These are phyloP conservation scores for Sarcophaga subvicina DNA, from an alignment of 2,888 invertebrate genomes.

Conservation along the genomic window DNA sequence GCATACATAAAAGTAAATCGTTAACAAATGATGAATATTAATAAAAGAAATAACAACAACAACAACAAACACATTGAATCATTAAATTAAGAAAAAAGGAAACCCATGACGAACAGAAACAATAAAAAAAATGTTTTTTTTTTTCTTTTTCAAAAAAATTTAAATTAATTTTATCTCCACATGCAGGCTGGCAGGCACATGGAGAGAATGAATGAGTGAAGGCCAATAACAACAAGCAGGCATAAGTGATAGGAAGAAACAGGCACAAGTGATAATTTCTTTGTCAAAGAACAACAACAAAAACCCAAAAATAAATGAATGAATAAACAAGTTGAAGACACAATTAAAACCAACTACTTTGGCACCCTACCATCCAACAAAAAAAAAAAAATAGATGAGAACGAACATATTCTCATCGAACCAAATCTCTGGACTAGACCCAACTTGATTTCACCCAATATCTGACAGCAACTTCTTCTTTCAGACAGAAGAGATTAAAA, in stretches of 20 bases:
- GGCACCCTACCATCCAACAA: too few species aligned
- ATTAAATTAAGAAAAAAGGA: conserved; percentile 25
- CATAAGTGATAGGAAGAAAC: conserved; percentile 14
- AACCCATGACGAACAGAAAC: conserved; percentile 22
- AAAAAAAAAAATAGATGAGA: too few species aligned
- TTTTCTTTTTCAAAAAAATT: neutral
- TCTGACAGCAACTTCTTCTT: too few species aligned
- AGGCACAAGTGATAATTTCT: conserved; percentile 15
- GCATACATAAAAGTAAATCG: conserved; percentile 32
- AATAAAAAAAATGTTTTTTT: neutral
- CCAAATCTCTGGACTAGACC: too few species aligned
- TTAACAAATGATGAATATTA: conserved; percentile 57
- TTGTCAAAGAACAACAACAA: conserved; percentile 21
- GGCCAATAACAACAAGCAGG: conserved; percentile 1
- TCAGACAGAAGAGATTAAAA: too few species aligned
- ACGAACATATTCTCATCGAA: too few species aligned
- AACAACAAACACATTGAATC: too few species aligned
- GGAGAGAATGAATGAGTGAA: neutral
- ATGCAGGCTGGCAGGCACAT: conserved; percentile 57
- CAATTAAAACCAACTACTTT: too few species aligned
- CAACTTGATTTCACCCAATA: too few species aligned
- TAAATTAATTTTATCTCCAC: conserved; percentile 65
- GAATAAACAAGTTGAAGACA: too few species aligned
- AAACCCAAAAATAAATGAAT: neutral
- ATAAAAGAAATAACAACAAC: neutral